Percentiles rank a stretch among this genome's conserved stretches.
Conservation (phyloP, 2,888 invertebrate genomes). For the Reticulitermes lucifugus region DNA sequence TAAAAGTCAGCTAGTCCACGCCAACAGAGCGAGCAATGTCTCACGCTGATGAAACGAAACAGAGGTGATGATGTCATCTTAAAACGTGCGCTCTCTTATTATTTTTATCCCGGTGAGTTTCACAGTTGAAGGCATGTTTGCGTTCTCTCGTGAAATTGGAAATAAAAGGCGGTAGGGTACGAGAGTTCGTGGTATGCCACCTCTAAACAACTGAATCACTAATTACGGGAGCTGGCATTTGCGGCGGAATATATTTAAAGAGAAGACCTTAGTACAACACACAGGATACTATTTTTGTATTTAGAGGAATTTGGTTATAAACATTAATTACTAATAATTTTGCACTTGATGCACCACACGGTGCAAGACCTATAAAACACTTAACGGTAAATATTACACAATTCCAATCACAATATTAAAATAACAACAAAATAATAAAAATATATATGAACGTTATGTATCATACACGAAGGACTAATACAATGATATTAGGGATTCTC, state of each 20-base stretch:
- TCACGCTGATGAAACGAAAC: conserved; percentile 1
- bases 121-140: neutral
- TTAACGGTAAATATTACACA: too few relatives aligned
- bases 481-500: too few relatives aligned
- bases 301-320: neutral
- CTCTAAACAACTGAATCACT: neutral
- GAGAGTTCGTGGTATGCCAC: neutral
- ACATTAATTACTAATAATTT: too few relatives aligned
- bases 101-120: conserved; percentile 11
- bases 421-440: too few relatives aligned
- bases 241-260: neutral
- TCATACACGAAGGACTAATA: too few relatives aligned
- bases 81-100: neutral
- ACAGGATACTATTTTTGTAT: neutral
- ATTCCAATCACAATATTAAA: too few relatives aligned
- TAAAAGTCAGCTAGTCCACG: conserved; percentile 6
- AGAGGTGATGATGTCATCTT: conserved; percentile 10
- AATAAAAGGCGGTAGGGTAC: neutral
- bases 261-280: neutral
- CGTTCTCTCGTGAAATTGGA: conserved; percentile 15
- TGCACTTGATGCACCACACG: too few relatives aligned
- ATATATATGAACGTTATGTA: too few relatives aligned
- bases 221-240: neutral
- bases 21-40: neutral
- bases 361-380: too few relatives aligned